These are phyloP conservation scores for Xerus rutilus DNA, from an alignment of 2,797 vertebrate genomes.

Conservation along the genomic window DNA sequence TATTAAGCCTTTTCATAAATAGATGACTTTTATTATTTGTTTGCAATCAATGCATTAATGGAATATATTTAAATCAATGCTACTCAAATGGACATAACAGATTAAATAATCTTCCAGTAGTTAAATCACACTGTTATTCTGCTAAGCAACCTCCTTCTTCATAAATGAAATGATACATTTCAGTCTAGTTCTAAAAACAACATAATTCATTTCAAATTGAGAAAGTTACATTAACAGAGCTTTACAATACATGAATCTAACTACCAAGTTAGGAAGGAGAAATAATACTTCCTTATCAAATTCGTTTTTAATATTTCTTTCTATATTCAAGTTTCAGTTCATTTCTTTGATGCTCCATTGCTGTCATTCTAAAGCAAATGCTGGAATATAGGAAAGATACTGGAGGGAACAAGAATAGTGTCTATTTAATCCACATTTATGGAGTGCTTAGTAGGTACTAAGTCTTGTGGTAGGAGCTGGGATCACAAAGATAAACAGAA, in stretches of 20 bases:
- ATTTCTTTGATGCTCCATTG: background rate
- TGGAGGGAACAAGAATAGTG: background rate
- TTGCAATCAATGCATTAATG: background rate
- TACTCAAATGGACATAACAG: constrained; percentile 8
- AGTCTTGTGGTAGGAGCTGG: background rate
- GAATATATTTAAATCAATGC: background rate
- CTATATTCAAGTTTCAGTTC: background rate
- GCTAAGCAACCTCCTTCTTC: background rate
- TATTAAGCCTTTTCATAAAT: constrained; percentile 28
- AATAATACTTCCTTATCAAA: constrained; percentile 22
- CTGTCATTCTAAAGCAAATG: background rate
- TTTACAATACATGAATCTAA: background rate
- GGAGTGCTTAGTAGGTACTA: background rate
- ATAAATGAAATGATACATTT: constrained; percentile 46
- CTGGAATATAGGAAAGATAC: background rate
- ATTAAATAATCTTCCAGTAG: constrained; percentile 31
- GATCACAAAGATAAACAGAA: background rate
- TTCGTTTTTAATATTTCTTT: constrained; percentile 22
- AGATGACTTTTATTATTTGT: background rate
- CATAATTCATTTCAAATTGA: constrained; percentile 55
- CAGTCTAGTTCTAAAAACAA: constrained; percentile 29
- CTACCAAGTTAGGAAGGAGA: constrained; percentile 30
- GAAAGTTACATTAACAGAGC: constrained; percentile 19
- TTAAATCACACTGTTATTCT: constrained; percentile 44
- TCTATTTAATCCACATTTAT: background rate